Evolutionary conservation across 2,797 vertebrate genomes (phyloP).

Genomic region (Pseudochaenichthys georgianus): DNA sequence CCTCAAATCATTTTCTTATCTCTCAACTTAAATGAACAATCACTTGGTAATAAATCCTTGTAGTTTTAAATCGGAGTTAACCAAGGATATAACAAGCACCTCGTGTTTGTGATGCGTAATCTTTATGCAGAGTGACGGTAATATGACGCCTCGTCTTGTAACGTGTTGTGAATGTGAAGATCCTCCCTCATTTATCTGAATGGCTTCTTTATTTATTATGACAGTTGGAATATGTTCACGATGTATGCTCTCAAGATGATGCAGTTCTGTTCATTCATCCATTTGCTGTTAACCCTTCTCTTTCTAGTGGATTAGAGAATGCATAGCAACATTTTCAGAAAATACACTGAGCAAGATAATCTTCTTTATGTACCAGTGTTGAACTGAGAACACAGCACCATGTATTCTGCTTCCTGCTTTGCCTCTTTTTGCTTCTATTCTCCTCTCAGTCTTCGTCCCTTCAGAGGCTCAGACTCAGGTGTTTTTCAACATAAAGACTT

Average conservation of each 20-base stretch:
- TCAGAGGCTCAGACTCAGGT: too few species aligned
- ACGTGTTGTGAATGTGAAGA: constrained; percentile 14
- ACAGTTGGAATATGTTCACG: constrained; percentile 2
- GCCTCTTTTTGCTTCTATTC: constrained; percentile 20
- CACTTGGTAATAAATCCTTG: background rate
- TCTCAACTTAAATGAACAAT: background rate
- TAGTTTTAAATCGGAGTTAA: background rate
- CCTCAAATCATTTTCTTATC: background rate
- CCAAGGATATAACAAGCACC: background rate
- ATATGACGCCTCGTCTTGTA: background rate
- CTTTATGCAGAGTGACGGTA: too few species aligned
- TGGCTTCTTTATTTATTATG: constrained; percentile 7
- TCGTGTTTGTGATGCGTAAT: background rate
- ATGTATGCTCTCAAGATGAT: constrained; percentile 5
- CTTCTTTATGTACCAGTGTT: constrained; percentile 7
- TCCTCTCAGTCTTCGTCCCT: constrained; percentile 33
- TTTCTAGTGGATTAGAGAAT: background rate
- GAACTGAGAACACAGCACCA: constrained; percentile 9
- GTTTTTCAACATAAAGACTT: too few species aligned
- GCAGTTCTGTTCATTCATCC: background rate
- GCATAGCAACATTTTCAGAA: background rate
- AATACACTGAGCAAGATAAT: constrained; percentile 18
- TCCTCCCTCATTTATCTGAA: constrained; percentile 10
- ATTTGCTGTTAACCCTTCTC: background rate
- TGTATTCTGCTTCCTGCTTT: constrained; percentile 18